A percentile compares a stretch with the other conserved stretches of the same genome.
These are phyloP conservation scores for Entelurus aequoreus DNA, from an alignment of 2,113 vertebrate species.

Conservation along the genomic window DNA sequence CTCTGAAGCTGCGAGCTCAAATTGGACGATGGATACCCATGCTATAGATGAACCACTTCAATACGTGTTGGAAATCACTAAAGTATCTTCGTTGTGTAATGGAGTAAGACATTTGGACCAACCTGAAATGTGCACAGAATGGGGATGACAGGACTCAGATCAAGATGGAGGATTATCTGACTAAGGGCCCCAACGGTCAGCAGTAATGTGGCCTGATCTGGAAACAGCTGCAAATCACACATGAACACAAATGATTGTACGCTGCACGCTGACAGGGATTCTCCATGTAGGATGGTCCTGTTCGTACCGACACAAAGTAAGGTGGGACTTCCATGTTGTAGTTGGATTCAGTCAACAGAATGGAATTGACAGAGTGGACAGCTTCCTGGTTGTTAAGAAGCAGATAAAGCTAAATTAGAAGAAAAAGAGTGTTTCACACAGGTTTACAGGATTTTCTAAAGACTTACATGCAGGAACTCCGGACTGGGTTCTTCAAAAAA, in stretches of 20 bases:
- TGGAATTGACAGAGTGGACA: not conserved
- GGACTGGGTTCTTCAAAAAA: slow-evolving; percentile 29
- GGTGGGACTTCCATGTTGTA: slow-evolving; percentile 37
- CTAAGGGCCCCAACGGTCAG: slow-evolving; percentile 57
- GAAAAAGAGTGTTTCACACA: too few relatives aligned
- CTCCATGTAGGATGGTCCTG: not conserved
- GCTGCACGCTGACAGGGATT: too few relatives aligned
- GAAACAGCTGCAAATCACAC: slow-evolving; percentile 47
- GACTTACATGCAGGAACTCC: slow-evolving; percentile 40
- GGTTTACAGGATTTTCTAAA: not conserved
- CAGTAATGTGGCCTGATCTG: slow-evolving; percentile 66
- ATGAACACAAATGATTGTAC: not conserved
- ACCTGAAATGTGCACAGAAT: slow-evolving; percentile 56
- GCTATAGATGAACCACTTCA: too few relatives aligned
- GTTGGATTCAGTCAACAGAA: slow-evolving; percentile 7
- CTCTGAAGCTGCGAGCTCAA: too few relatives aligned
- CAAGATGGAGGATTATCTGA: slow-evolving; percentile 22
- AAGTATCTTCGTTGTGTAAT: too few relatives aligned
- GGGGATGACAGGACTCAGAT: slow-evolving; percentile 38
- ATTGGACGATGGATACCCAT: too few relatives aligned
- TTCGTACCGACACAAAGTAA: slow-evolving; percentile 35
- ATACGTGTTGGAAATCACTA: too few relatives aligned
- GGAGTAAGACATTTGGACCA: not conserved
- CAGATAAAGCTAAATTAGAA: not conserved
- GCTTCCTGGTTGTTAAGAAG: slow-evolving; percentile 29